Conservation (phyloP, 2,797 vertebrate species). For the Notamacropus eugenii region DNA sequence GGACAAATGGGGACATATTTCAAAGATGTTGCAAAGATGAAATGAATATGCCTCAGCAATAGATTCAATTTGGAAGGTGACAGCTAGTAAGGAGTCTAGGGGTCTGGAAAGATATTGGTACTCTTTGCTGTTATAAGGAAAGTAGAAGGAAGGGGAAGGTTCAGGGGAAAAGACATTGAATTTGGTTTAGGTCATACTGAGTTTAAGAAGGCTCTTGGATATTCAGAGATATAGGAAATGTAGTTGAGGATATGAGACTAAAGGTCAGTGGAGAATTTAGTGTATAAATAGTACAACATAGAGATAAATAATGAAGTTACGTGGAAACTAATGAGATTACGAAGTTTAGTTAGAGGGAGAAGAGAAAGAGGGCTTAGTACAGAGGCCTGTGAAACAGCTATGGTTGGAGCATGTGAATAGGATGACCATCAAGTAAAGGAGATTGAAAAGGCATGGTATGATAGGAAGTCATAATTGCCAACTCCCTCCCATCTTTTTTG, state of each 20-base stretch:
- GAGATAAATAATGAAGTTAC: neutral
- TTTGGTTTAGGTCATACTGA: neutral
- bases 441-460: neutral
- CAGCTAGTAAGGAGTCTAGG: neutral
- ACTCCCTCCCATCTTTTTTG: neutral
- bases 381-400: neutral
- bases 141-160: neutral
- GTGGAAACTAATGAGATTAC: neutral
- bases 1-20: neutral
- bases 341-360: neutral
- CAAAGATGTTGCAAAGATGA: neutral
- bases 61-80: neutral
- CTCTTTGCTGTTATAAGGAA: neutral
- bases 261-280: neutral
- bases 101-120: neutral
- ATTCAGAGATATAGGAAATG: neutral
- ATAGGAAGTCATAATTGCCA: neutral
- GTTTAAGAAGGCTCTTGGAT: neutral
- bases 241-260: neutral
- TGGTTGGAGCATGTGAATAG: neutral
- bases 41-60: neutral
- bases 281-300: neutral
- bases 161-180: neutral
- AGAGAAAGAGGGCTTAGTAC: neutral
- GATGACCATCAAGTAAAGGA: neutral